A percentile compares a stretch with the other conserved stretches of the same genome.
Conservation (phyloP, 53 echinoderm and acorn worm genomes). For the Temnopleurus reevesii region DNA sequence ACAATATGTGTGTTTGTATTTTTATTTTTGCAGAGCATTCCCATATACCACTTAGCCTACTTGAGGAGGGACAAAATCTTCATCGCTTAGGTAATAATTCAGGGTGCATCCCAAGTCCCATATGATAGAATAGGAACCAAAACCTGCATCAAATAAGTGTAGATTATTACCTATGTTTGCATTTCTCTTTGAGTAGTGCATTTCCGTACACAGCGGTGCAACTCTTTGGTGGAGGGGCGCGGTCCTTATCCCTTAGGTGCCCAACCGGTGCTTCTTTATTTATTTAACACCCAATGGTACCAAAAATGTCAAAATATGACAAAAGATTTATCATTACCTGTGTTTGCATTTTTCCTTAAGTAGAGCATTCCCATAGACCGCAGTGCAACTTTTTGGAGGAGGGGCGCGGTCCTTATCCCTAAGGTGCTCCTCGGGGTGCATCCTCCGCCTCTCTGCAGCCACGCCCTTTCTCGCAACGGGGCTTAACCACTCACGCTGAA, state of each 20-base stretch:
- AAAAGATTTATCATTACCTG: conserved; percentile 65
- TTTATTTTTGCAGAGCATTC: too few relatives aligned
- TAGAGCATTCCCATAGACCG: conserved; percentile 82
- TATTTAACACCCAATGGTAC: too few relatives aligned
- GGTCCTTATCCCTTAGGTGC: conserved; percentile 57
- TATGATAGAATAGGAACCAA: too few relatives aligned
- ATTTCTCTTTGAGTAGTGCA: conserved; percentile 88
- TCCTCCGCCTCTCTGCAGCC: neutral
- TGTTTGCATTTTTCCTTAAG: conserved; percentile 89
- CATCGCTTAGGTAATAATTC: too few relatives aligned
- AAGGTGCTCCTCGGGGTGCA: conserved; percentile 74
- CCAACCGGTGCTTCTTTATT: too few relatives aligned
- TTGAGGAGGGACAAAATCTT: too few relatives aligned
- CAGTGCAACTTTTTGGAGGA: conserved; percentile 58
- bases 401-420: conserved; percentile 49
- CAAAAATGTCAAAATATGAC: too few relatives aligned
- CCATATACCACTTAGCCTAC: too few relatives aligned
- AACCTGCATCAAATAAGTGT: too few relatives aligned
- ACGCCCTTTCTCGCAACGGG: conserved; percentile 66
- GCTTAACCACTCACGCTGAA: conserved; percentile 80
- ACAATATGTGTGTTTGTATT: too few relatives aligned
- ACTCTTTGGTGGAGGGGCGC: conserved; percentile 44
- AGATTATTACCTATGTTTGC: conserved; percentile 78
- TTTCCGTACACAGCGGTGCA: conserved; percentile 80
- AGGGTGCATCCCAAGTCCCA: too few relatives aligned